Percentiles rank a stretch among this genome's conserved stretches.
Conservation (phyloP, 2,113 vertebrate genomes). For the Copsychus sechellarum region DNA sequence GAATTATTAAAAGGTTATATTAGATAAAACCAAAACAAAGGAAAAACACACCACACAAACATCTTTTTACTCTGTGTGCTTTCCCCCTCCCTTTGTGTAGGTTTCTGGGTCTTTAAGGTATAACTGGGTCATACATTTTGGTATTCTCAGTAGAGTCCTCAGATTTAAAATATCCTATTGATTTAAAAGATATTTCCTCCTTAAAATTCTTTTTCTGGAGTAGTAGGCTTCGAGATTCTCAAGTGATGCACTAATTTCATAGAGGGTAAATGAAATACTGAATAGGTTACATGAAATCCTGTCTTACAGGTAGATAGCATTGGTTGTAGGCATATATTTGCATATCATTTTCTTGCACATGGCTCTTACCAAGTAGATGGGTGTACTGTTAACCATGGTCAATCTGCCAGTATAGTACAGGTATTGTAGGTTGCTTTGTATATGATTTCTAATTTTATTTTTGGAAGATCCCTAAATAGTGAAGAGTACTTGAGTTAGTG, state of each 20-base stretch:
- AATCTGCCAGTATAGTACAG: background rate
- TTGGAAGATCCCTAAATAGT: background rate
- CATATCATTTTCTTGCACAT: fast-evolving
- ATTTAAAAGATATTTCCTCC: background rate
- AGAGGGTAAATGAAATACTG: background rate
- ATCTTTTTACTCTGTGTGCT: background rate
- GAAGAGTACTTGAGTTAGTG: background rate
- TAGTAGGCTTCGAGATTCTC: background rate
- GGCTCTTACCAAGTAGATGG: background rate
- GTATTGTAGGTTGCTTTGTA: background rate
- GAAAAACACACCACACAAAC: background rate
- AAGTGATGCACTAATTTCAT: background rate
- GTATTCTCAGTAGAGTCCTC: background rate
- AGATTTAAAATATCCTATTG: background rate
- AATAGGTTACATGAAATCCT: background rate
- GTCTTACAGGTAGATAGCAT: background rate
- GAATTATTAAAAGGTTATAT: background rate
- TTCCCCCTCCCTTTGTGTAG: background rate
- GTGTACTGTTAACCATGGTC: background rate
- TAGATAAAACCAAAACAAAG: background rate
- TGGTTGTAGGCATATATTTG: background rate
- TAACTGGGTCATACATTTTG: background rate
- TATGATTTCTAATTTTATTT: background rate
- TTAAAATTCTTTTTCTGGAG: background rate
- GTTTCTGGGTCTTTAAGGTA: background rate